A percentile compares a stretch with the other conserved stretches of the same genome.
Evolutionary conservation across 2,888 invertebrate genomes (phyloP).

Genomic region (Volucella inflata): DNA sequence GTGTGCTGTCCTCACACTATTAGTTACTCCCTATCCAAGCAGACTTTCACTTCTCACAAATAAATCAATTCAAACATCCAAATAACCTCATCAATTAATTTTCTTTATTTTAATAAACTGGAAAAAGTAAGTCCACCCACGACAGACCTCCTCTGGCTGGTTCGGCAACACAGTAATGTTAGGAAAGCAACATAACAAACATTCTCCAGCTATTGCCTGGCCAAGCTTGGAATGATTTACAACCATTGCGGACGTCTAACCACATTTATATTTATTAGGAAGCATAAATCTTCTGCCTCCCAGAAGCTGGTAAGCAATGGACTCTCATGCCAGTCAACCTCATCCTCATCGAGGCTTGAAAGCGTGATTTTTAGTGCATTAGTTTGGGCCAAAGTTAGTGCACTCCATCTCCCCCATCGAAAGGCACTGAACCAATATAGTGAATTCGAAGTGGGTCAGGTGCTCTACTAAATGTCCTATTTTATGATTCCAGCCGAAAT

Average conservation of each 20-base stretch:
- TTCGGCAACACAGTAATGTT: not conserved
- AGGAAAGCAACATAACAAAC: slow-evolving; percentile 30
- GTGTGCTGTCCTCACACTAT: slow-evolving; percentile 28
- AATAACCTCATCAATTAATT: slow-evolving; percentile 74
- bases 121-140: slow-evolving; percentile 64
- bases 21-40: not conserved
- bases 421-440: slow-evolving; percentile 10
- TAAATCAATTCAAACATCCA: slow-evolving; percentile 66
- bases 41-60: slow-evolving; percentile 22
- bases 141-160: not conserved
- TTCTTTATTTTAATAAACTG: slow-evolving; percentile 71
- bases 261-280: slow-evolving; percentile 75
- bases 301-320: slow-evolving; percentile 23
- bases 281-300: slow-evolving; percentile 69
- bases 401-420: slow-evolving; percentile 4
- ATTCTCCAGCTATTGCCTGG: slow-evolving; percentile 18
- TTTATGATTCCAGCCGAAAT: slow-evolving; percentile 42
- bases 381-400: slow-evolving; percentile 62
- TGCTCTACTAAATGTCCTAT: slow-evolving; percentile 66
- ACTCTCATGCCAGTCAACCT: slow-evolving; percentile 6
- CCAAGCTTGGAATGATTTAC: slow-evolving; percentile 64
- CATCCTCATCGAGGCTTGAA: slow-evolving; percentile 20
- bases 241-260: slow-evolving; percentile 65
- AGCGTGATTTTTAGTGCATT: slow-evolving; percentile 73
- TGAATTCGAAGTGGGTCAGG: slow-evolving; percentile 58